Conservation (phyloP, 2,888 invertebrate genomes). For the Lithophane leautieri region DNA sequence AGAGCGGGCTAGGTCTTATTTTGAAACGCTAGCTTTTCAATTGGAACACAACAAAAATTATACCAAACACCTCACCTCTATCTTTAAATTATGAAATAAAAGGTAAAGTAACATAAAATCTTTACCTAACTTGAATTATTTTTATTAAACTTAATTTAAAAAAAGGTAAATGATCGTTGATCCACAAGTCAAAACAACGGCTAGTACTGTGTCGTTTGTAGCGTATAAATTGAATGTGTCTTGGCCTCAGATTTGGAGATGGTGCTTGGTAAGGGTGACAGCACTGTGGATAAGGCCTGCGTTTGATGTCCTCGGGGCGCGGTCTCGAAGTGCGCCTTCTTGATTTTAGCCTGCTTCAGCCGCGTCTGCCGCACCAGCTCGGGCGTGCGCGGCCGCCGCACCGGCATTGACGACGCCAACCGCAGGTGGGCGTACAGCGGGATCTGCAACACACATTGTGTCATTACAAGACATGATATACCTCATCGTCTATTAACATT, state of each 20-base stretch:
- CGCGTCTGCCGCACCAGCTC: constrained; percentile 85
- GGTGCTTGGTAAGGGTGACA: not conserved
- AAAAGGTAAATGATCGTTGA: no score
- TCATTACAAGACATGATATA: not conserved
- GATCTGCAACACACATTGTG: constrained; percentile 84
- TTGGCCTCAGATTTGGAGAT: constrained; percentile 22
- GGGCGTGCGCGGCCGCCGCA: constrained; percentile 91
- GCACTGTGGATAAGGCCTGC: not conserved
- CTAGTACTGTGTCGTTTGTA: constrained; percentile 14
- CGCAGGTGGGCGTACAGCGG: constrained; percentile 93
- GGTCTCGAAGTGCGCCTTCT: constrained; percentile 56
- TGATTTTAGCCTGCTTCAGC: constrained; percentile 69
- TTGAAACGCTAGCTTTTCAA: no score
- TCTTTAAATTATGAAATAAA: not conserved
- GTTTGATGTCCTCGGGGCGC: constrained; percentile 2
- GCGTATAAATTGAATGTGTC: not conserved
- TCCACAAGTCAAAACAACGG: no score
- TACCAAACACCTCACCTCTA: not conserved
- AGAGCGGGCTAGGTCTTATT: no score
- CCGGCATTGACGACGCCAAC: constrained; percentile 90
- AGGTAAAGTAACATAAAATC: constrained; percentile 1
- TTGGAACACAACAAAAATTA: no score
- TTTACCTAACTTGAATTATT: not conserved
- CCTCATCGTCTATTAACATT: not conserved
- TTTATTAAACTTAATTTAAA: not conserved